A percentile compares a stretch with the other conserved stretches of the same genome.
Evolutionary conservation across 2,113 vertebrate genomes (phyloP).

Genomic region (Pachyramphus minor): DNA sequence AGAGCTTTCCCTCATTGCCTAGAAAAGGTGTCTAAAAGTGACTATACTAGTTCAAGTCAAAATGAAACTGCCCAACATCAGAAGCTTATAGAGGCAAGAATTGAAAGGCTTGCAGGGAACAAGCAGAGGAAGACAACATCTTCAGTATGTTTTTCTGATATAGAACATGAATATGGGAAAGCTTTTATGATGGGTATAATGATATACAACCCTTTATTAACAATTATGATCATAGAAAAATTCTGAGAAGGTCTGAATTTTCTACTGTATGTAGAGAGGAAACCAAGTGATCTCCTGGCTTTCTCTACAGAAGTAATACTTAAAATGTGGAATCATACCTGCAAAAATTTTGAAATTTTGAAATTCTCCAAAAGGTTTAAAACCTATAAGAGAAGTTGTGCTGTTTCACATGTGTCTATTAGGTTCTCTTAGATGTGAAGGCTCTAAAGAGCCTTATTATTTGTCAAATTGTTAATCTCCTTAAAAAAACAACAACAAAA

Average conservation of each 20-base stretch:
- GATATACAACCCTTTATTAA: background rate
- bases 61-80: background rate
- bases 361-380: background rate
- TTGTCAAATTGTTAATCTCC: background rate
- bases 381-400: background rate
- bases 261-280: background rate
- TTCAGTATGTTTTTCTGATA: background rate
- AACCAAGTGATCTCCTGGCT: background rate
- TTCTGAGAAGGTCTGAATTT: background rate
- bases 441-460: background rate
- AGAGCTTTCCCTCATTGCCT: background rate
- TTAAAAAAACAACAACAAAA: background rate
- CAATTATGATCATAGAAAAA: background rate
- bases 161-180: background rate
- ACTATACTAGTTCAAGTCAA: background rate
- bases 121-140: background rate
- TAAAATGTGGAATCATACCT: background rate
- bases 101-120: background rate
- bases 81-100: background rate
- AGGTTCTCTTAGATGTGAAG: background rate
- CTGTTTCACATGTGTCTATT: background rate
- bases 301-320: background rate
- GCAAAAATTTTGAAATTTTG: background rate
- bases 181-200: background rate
- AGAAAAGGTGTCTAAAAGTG: background rate